Conservation (phyloP, 2,888 invertebrate species). For the Aspidiotus destructor region DNA sequence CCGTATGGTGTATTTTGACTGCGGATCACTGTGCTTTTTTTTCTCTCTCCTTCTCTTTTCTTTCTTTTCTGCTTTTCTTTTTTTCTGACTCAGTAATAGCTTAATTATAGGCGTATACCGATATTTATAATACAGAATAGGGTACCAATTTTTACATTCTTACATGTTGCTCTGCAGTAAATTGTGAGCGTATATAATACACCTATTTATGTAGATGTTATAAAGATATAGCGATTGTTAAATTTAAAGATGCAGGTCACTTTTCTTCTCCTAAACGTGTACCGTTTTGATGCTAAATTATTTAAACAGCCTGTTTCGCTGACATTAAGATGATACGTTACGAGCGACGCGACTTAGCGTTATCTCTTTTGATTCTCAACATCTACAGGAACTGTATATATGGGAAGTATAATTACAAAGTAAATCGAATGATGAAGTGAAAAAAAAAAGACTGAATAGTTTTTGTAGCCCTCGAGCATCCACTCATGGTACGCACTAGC, state of each 20-base stretch:
- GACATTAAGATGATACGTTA: slow-evolving; percentile 23
- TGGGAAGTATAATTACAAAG: slow-evolving; percentile 15
- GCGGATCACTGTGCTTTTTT: slow-evolving; percentile 16
- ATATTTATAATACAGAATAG: slow-evolving; percentile 19
- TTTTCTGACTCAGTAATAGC: slow-evolving; percentile 20
- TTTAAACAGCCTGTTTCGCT: slow-evolving; percentile 18
- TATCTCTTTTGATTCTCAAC: slow-evolving; percentile 13
- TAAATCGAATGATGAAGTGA: slow-evolving; percentile 4
- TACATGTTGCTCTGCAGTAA: neutral
- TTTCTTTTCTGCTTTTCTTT: neutral
- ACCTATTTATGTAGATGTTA: too few species aligned
- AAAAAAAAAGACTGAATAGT: neutral
- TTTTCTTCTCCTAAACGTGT: neutral
- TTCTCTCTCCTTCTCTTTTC: neutral
- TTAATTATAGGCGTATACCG: slow-evolving; percentile 26
- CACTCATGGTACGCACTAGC: too few species aligned
- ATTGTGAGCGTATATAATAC: slow-evolving; percentile 1
- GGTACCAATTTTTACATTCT: slow-evolving; percentile 25
- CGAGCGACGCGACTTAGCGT: slow-evolving; percentile 7
- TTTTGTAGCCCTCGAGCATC: slow-evolving; percentile 1
- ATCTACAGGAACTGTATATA: neutral
- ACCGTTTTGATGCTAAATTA: slow-evolving; percentile 16
- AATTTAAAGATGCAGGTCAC: slow-evolving; percentile 1
- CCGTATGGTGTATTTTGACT: slow-evolving; percentile 21
- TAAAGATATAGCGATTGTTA: neutral